Conservation (phyloP, 2,113 vertebrate species). For the Lutjanus erythropterus region DNA sequence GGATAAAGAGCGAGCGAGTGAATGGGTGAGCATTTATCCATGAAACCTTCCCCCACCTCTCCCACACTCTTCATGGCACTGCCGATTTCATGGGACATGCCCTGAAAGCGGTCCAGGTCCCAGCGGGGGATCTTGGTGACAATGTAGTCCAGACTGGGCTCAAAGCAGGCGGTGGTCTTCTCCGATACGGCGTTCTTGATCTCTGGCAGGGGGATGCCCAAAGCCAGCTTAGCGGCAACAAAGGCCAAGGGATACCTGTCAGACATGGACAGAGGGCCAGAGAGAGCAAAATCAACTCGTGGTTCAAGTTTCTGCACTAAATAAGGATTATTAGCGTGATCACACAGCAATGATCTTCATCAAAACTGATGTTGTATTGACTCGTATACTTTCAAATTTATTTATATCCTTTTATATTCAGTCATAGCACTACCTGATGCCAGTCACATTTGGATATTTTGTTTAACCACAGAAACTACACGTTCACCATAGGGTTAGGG, state of each 20-base stretch:
- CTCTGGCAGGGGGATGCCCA: conserved; percentile 94
- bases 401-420: too few relatives aligned
- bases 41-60: conserved; percentile 85
- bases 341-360: too few relatives aligned
- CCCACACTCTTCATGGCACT: conserved; percentile 98
- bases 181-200: conserved; percentile 94
- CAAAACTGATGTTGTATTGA: too few relatives aligned
- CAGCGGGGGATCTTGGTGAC: conserved; percentile 97
- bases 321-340: too few relatives aligned
- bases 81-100: conserved; percentile 89
- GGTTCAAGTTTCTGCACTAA: not conserved
- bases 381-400: too few relatives aligned
- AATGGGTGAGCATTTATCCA: not conserved
- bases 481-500: too few relatives aligned
- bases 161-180: conserved; percentile 95
- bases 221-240: conserved; percentile 94
- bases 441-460: too few relatives aligned
- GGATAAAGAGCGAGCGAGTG: not conserved
- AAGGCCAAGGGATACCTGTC: conserved; percentile 94
- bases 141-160: conserved; percentile 95
- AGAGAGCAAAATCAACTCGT: conserved; percentile 7
- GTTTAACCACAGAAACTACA: too few relatives aligned
- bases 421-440: too few relatives aligned
- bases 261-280: not conserved
- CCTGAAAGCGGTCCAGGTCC: conserved; percentile 96